Conservation (phyloP, 2,888 invertebrate genomes). For the Odontocolon sp. region DNA sequence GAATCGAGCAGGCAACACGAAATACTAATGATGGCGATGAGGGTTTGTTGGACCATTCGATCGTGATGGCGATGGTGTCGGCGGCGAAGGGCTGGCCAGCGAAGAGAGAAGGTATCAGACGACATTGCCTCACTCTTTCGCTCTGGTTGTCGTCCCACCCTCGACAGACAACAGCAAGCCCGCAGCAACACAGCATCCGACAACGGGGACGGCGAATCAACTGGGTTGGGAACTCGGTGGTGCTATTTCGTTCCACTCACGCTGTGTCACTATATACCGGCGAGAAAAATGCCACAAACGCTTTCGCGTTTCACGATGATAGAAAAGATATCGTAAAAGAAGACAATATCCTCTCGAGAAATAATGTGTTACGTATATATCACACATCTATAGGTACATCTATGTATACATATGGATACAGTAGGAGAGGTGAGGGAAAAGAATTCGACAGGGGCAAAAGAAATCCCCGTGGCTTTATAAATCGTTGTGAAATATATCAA, state of each 20-base stretch:
- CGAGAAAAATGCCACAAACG: slow-evolving; percentile 54
- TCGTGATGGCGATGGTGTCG: slow-evolving; percentile 49
- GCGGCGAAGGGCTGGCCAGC: slow-evolving; percentile 23
- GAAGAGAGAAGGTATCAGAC: slow-evolving; percentile 41
- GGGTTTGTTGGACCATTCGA: slow-evolving; percentile 44
- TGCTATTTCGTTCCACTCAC: slow-evolving; percentile 28
- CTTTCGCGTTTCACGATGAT: slow-evolving; percentile 42
- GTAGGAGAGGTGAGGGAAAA: slow-evolving; percentile 3
- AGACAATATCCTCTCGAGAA: slow-evolving; percentile 47
- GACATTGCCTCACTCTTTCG: slow-evolving; percentile 50
- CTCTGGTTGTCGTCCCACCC: slow-evolving; percentile 12
- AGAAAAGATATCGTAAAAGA: slow-evolving; percentile 53
- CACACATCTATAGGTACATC: background rate
- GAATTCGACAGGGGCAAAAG: slow-evolving; percentile 1
- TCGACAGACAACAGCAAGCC: background rate
- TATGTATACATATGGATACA: background rate
- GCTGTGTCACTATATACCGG: slow-evolving; percentile 23
- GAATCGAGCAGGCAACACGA: slow-evolving; percentile 10
- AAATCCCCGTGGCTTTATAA: slow-evolving; percentile 3
- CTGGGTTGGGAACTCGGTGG: slow-evolving; percentile 9
- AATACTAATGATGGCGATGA: slow-evolving; percentile 52
- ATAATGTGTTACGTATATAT: slow-evolving; percentile 34
- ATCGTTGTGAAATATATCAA: slow-evolving; percentile 33
- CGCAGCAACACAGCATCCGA: slow-evolving; percentile 17
- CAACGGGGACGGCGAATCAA: slow-evolving; percentile 36